These are phyloP conservation scores for Drosophila nr. perissopoda DNA, from an alignment of 2,888 invertebrate genomes.

Conservation along the genomic window DNA sequence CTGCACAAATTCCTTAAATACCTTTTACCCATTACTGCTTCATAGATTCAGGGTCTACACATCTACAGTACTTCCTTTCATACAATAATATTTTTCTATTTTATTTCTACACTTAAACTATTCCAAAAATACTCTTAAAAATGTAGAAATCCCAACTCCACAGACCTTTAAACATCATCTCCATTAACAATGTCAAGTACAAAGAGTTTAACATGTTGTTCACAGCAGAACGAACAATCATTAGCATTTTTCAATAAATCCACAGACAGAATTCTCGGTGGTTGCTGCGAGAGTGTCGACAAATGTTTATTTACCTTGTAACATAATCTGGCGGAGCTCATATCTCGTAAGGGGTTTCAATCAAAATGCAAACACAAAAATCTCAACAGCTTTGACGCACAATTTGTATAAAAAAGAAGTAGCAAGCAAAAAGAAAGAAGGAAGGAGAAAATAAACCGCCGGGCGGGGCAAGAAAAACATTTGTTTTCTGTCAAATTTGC, in stretches of 20 bases:
- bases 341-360: constrained; percentile 54
- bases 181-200: constrained; percentile 6
- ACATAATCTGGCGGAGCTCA: constrained; percentile 45
- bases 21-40: neutral
- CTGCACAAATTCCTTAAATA: neutral
- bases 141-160: neutral
- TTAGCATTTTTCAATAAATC: constrained; percentile 22
- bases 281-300: constrained; percentile 9
- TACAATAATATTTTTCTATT: neutral
- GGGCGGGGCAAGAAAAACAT: constrained; percentile 58
- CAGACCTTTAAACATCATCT: neutral
- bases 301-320: constrained; percentile 41
- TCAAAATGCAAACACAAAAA: constrained; percentile 33
- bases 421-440: neutral
- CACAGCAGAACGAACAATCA: constrained; percentile 32
- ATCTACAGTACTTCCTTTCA: rapidly evolving
- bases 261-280: neutral
- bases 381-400: constrained; percentile 63
- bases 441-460: neutral
- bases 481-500: constrained; percentile 80
- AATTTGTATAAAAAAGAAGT: constrained; percentile 51
- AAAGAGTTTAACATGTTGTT: constrained; percentile 26
- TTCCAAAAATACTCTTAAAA: neutral
- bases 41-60: neutral
- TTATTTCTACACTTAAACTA: too few relatives aligned